A percentile compares a stretch with the other conserved stretches of the same genome.
Conservation (phyloP, 2,113 vertebrate species). For the Buteo buteo region DNA sequence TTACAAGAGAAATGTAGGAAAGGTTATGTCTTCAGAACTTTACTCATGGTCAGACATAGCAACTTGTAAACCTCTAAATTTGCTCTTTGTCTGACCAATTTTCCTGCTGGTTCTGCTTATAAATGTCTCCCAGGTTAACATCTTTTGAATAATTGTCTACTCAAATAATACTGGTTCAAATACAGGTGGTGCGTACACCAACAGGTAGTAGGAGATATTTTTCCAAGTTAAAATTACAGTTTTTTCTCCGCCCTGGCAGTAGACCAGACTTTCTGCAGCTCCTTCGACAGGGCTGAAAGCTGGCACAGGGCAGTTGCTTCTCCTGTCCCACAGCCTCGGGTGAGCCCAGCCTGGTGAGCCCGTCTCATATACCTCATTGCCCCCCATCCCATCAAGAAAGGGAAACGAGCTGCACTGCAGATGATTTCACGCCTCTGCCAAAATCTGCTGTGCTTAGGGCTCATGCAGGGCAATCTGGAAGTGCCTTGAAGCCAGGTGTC, state of each 20-base stretch:
- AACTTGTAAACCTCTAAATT: background rate
- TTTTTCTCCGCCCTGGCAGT: background rate
- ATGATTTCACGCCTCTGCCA: background rate
- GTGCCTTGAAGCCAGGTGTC: accelerated
- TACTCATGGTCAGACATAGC: background rate
- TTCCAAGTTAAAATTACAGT: background rate
- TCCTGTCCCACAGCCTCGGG: background rate
- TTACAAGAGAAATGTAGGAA: background rate
- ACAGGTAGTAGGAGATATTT: background rate
- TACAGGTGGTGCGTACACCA: accelerated
- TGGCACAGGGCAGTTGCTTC: background rate
- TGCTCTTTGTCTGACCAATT: background rate
- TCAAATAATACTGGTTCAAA: background rate
- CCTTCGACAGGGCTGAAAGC: background rate
- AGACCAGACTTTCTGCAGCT: background rate
- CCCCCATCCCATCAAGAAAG: background rate
- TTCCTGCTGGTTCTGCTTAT: background rate
- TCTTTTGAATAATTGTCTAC: background rate
- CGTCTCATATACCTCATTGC: background rate
- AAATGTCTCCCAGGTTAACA: background rate
- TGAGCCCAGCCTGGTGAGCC: background rate
- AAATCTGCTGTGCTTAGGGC: background rate
- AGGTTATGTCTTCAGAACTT: background rate
- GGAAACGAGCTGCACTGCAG: accelerated
- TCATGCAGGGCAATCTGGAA: background rate